A percentile compares a stretch with the other conserved stretches of the same genome.
Conservation (phyloP, 2,797 vertebrate genomes). For the Lindbergichthys nudifrons region DNA sequence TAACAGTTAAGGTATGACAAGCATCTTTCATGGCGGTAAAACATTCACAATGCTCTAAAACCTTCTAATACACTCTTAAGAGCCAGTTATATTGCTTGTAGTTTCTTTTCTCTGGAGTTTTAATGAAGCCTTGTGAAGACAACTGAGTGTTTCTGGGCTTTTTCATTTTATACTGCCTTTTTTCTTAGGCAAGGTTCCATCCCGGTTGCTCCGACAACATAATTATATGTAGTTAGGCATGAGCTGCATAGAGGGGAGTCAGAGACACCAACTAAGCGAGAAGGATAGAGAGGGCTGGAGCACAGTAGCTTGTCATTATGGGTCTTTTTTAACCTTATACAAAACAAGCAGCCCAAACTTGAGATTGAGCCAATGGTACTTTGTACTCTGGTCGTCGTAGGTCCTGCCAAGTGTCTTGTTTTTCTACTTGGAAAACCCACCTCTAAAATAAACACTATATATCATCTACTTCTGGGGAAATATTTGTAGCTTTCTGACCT, state of each 20-base stretch:
- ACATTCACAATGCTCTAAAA: conserved; percentile 32
- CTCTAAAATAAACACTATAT: conserved; percentile 71
- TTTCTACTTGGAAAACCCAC: conserved; percentile 67
- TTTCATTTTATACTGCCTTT: conserved; percentile 39
- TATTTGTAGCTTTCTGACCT: conserved; percentile 64
- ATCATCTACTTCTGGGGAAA: conserved; percentile 49
- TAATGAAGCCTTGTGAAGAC: conserved; percentile 59
- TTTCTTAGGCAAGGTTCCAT: conserved; percentile 65
- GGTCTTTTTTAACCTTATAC: conserved; percentile 84
- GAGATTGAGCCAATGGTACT: conserved; percentile 56
- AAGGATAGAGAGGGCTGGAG: conserved; percentile 64
- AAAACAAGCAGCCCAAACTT: conserved; percentile 78
- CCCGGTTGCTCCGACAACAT: conserved; percentile 81
- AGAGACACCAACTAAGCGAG: conserved; percentile 60
- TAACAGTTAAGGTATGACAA: conserved; percentile 24
- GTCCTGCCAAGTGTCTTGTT: conserved; percentile 67
- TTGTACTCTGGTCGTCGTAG: conserved; percentile 42
- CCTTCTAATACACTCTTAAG: conserved; percentile 10
- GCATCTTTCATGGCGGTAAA: conserved; percentile 36
- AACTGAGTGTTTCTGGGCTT: conserved; percentile 40
- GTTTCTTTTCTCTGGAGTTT: conserved; percentile 43
- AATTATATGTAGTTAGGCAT: conserved; percentile 84
- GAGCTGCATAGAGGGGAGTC: conserved; percentile 62
- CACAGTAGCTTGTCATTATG: conserved; percentile 84
- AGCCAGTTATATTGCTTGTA: conserved; percentile 42